Base-by-base conservation (phyloP, 2,888 invertebrate genomes). In the Nymphalis c-album region DNA sequence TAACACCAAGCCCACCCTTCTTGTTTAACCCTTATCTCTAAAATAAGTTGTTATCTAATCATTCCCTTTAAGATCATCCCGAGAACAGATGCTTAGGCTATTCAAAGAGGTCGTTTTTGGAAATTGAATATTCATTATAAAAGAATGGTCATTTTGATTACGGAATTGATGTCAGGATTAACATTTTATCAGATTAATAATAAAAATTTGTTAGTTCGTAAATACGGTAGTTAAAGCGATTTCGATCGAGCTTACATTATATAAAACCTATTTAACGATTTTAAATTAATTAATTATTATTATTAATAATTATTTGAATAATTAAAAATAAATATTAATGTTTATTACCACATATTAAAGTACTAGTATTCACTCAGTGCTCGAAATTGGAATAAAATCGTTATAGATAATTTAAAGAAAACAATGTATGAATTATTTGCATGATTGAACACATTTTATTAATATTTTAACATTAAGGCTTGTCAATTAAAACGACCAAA, bases 1-100 rank as follows among this genome's bases (percentile, higher is more conserved):
- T 86, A 90, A 88, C 88, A 85, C 85, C 70, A 7, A 73, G 80
- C 85, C 84, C 87, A 87, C 88, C 88, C 88, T 85, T 82, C 88
- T 85, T 82, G 80, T 76, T 77, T 85, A 83, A 78, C 82, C 84
- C 84, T 86, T 85, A 86, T 87, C 85, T 82, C 73, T 75, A 69
- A 63, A 72, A 71, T 67, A 65, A 66, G 63, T 58, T 46, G 64
- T 72, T 72, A 74, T 74, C 75, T 75, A 69, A 71, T 71, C 69
- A 60, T 55, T 63, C 70, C 64, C 59, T 59, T 71, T 71, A 65
- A 67, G 57, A 67, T 65, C 17, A 51, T 60, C 58, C 58, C 57
- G 20, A 68, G 67, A 67, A 71, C 69, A 71, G 71, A 71, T 65
- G 69, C 67, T 50, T 7, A 53, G 17, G 47, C 31, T 55, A 17